Conservation (phyloP, 2,113 vertebrate species). For the Cololabis saira region DNA sequence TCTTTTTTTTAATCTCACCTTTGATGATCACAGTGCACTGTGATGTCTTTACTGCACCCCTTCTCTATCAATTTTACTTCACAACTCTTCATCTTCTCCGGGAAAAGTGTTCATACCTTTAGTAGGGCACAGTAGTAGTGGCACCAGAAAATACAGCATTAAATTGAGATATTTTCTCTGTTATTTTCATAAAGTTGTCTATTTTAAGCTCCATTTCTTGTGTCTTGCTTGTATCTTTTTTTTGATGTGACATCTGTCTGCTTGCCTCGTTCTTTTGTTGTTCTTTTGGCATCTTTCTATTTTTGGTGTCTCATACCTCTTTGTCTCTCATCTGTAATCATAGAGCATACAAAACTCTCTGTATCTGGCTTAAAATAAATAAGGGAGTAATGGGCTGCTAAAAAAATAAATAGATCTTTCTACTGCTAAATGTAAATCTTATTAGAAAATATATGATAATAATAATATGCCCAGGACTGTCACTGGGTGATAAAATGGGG, state of each 20-base stretch:
- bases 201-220: conserved; percentile 7
- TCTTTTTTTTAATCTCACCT: conserved; percentile 1
- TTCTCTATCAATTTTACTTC: conserved; percentile 10
- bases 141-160: conserved; percentile 10
- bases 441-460: too few species aligned
- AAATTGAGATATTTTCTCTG: background rate
- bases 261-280: conserved; percentile 11
- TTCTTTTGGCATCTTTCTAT: background rate
- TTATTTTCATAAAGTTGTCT: conserved; percentile 13
- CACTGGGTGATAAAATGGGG: too few species aligned
- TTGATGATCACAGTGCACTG: conserved; percentile 9
- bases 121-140: background rate
- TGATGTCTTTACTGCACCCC: conserved; percentile 16
- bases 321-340: conserved; percentile 22
- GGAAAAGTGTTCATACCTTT: conserved; percentile 13
- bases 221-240: conserved; percentile 9
- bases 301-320: background rate
- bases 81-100: background rate
- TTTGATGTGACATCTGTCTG: conserved; percentile 2
- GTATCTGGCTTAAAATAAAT: conserved; percentile 55
- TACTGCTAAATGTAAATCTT: conserved; percentile 65
- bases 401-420: conserved; percentile 40
- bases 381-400: conserved; percentile 35
- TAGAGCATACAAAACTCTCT: conserved; percentile 36
- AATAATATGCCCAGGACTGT: too few species aligned